Evolutionary conservation across 2,113 vertebrate species (phyloP).

Genomic region (Typhlomys cinereus): DNA sequence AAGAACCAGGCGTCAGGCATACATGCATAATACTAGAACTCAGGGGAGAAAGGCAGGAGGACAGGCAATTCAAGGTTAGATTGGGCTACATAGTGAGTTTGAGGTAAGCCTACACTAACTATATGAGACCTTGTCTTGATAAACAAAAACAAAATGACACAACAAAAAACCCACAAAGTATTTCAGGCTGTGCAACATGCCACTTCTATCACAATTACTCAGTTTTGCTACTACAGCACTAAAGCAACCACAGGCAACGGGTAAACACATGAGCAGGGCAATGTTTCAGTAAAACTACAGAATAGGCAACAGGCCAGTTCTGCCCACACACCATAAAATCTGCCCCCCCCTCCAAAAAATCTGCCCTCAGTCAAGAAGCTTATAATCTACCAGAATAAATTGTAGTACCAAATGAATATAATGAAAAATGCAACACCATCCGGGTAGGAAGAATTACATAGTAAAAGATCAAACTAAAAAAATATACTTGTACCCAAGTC

Average conservation of each 20-base stretch:
- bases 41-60: no score
- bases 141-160: background rate
- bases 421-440: background rate
- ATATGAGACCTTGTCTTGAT: background rate
- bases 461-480: background rate
- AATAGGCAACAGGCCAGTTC: background rate
- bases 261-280: background rate
- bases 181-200: background rate
- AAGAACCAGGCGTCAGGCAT: background rate
- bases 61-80: background rate
- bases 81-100: no score
- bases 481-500: background rate
- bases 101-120: no score
- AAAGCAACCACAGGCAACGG: background rate
- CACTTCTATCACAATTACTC: background rate
- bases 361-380: conserved; percentile 4
- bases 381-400: conserved; percentile 2
- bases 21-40: background rate
- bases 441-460: background rate
- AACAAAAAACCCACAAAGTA: background rate
- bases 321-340: no score
- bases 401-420: conserved; percentile 11
- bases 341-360: background rate
- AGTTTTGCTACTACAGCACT: background rate
- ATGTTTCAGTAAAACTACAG: background rate